Evolutionary conservation across 2,113 vertebrate genomes (phyloP).

Genomic region (Natator depressus): DNA sequence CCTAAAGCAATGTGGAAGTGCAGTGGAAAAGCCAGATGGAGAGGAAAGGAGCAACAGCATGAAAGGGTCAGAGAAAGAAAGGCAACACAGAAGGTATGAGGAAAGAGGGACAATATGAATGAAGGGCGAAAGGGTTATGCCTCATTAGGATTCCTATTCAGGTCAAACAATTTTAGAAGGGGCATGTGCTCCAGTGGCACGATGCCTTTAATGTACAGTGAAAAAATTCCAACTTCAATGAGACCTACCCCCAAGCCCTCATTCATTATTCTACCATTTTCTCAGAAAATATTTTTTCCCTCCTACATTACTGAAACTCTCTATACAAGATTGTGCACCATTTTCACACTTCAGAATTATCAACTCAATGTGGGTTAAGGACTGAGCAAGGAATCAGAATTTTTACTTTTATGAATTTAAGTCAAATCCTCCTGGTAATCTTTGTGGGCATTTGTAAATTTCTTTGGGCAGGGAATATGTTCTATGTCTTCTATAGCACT

Average conservation of each 20-base stretch:
- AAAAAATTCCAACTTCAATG: background rate
- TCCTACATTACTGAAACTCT: accelerated
- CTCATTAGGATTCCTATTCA: background rate
- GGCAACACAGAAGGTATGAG: background rate
- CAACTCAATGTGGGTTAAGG: background rate
- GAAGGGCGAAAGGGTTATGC: background rate
- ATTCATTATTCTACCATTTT: background rate
- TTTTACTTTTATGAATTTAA: background rate
- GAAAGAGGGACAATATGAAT: background rate
- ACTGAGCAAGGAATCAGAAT: background rate
- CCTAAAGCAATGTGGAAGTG: background rate
- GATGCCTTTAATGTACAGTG: background rate
- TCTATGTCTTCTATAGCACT: background rate
- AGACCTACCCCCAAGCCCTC: accelerated
- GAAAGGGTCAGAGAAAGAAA: background rate
- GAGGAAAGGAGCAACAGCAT: background rate
- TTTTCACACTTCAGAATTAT: background rate
- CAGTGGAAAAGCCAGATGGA: background rate
- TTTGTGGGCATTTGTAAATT: background rate
- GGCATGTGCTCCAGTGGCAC: accelerated
- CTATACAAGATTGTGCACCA: accelerated
- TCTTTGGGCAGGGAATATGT: background rate
- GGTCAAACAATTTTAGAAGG: background rate
- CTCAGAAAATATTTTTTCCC: background rate
- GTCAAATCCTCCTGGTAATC: background rate